phyloP scores from a whole-genome alignment of 37 sponge, comb jelly and placozoan genomes.

The Crambe crambe region DNA sequence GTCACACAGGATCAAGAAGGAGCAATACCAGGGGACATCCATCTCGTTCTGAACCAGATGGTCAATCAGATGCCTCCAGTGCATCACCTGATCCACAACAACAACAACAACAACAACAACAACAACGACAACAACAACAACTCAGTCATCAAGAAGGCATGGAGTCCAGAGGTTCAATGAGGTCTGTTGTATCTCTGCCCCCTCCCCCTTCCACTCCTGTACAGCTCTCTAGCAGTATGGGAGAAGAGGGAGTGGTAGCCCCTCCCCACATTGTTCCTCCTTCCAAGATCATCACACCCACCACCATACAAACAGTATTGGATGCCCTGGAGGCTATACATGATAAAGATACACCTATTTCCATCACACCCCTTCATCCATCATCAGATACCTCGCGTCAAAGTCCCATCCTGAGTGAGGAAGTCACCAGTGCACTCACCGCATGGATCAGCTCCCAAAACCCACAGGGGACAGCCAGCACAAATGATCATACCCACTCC shows the following conservation, averaged over 20 bases:
- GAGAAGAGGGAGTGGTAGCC: background rate
- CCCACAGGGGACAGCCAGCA: background rate
- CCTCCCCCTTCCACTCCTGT: slow-evolving; percentile 44
- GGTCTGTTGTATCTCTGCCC: slow-evolving; percentile 1
- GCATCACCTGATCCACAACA: slow-evolving; percentile 12
- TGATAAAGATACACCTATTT: slow-evolving; percentile 25
- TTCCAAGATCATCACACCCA: slow-evolving; percentile 21
- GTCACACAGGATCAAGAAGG: background rate
- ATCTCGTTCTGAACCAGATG: slow-evolving; percentile 52
- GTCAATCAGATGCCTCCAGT: slow-evolving; percentile 45
- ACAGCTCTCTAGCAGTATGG: background rate
- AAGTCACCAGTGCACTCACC: slow-evolving; percentile 27
- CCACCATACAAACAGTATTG: slow-evolving; percentile 49
- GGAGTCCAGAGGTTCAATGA: no score
- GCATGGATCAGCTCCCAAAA: slow-evolving; percentile 37
- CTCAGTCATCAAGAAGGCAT: no score
- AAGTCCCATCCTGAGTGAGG: slow-evolving; percentile 20
- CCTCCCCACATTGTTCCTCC: background rate
- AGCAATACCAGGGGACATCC: background rate
- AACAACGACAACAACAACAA: no score
- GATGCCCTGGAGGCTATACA: slow-evolving; percentile 37
- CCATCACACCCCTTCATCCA: slow-evolving; percentile 3
- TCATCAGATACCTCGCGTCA: background rate
- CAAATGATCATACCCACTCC: background rate
- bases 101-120: background rate